phyloP scores from a whole-genome alignment of 2,888 invertebrate genomes.

The Calameuta pallipes region DNA sequence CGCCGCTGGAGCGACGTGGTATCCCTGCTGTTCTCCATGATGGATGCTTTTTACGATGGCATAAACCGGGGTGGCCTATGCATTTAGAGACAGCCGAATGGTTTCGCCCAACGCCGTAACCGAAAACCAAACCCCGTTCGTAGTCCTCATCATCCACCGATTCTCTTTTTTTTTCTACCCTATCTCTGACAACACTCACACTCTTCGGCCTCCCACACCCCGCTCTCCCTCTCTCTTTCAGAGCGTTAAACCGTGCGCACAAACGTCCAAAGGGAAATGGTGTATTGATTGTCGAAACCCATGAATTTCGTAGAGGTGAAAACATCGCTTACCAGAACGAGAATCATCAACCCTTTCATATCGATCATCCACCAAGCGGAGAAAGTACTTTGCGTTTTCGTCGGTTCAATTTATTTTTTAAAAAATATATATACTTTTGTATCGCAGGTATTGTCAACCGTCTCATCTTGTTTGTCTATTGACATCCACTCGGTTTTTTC shows the following conservation, averaged over 20 bases:
- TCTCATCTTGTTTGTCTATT: no score
- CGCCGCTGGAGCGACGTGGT: slow-evolving; percentile 1
- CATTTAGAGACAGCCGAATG: not conserved
- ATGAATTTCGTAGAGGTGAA: not conserved
- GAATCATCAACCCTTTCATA: not conserved
- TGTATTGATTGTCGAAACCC: not conserved
- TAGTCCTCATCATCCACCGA: not conserved
- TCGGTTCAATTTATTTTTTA: not conserved
- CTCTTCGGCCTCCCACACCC: not conserved
- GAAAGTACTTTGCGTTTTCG: not conserved
- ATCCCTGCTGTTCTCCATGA: slow-evolving; percentile 28
- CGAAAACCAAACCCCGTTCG: not conserved
- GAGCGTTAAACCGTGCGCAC: not conserved
- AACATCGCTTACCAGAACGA: not conserved
- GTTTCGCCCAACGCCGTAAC: not conserved
- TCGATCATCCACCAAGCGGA: not conserved
- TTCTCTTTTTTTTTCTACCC: not conserved
- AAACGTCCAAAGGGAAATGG: not conserved
- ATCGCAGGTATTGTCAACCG: not conserved
- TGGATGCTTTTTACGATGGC: slow-evolving; percentile 41
- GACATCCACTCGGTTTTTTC: not conserved
- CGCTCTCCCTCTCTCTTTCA: not conserved
- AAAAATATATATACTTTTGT: not conserved
- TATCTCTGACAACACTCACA: not conserved
- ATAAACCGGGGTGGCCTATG: slow-evolving; percentile 28